Evolutionary conservation across 1,140 invertebrate genomes (phyloP).

Genomic region (Meloidogyne exigua): DNA sequence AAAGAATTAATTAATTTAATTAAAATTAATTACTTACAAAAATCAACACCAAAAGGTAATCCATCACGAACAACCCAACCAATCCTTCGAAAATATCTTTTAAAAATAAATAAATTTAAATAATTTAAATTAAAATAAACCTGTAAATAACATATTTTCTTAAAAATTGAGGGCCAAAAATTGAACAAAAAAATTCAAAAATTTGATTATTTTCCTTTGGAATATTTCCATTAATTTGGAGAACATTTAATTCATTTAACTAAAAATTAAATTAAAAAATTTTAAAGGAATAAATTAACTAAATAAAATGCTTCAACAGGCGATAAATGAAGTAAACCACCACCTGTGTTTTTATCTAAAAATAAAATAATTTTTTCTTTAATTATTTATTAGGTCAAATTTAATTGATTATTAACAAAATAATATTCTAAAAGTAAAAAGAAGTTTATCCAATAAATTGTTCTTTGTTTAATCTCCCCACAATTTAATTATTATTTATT

Average conservation of each 20-base stretch:
- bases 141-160: slow-evolving; percentile 28
- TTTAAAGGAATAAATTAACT: not conserved
- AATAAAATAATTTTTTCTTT: too few species aligned
- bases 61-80: slow-evolving; percentile 31
- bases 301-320: slow-evolving; percentile 27
- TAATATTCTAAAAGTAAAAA: too few species aligned
- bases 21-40: slow-evolving; percentile 17
- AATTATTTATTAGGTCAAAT: too few species aligned
- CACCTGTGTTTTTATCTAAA: slow-evolving; percentile 10
- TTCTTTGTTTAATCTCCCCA: too few species aligned
- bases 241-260: slow-evolving; percentile 6
- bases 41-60: slow-evolving; percentile 29
- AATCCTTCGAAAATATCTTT: slow-evolving; percentile 29
- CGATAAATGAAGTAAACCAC: slow-evolving; percentile 25
- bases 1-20: slow-evolving; percentile 17
- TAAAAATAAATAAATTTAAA: not conserved
- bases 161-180: slow-evolving; percentile 16
- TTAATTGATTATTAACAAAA: too few species aligned
- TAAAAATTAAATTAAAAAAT: not conserved
- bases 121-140: slow-evolving; percentile 9
- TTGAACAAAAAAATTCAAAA: slow-evolving; percentile 7
- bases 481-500: too few species aligned
- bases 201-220: not conserved
- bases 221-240: slow-evolving; percentile 8
- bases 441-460: too few species aligned